Percentiles rank a stretch among this genome's conserved stretches.
Conservation (phyloP, 2,888 invertebrate genomes). For the Mellilla xanthometata region DNA sequence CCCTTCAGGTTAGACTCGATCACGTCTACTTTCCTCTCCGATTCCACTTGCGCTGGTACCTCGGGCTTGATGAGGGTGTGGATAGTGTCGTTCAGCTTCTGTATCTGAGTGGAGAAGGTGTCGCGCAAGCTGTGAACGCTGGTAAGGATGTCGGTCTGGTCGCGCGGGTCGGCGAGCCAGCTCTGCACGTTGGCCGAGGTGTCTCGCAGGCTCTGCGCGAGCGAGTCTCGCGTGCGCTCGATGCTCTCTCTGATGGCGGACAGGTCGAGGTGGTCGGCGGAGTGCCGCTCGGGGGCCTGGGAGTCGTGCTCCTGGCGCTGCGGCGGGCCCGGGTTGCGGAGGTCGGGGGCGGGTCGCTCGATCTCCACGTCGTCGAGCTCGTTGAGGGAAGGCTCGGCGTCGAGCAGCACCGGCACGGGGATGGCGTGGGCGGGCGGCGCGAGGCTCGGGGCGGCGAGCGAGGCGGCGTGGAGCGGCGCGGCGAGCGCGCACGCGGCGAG, state of each 20-base stretch:
- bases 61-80: conserved; percentile 35
- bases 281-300: conserved; percentile 59
- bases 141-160: conserved; percentile 51
- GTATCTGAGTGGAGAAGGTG: conserved; percentile 52
- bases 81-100: conserved; percentile 55
- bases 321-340: conserved; percentile 64
- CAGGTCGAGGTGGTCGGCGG: conserved; percentile 45
- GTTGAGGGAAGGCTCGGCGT: conserved; percentile 33
- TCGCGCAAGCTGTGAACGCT: conserved; percentile 53
- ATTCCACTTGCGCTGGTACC: conserved; percentile 22
- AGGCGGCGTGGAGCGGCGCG: too few relatives aligned
- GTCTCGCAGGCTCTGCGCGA: conserved; percentile 49
- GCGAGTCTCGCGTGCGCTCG: conserved; percentile 44
- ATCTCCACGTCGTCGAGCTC: conserved; percentile 42
- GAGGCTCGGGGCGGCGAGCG: too few relatives aligned
- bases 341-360: conserved; percentile 54
- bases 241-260: conserved; percentile 52
- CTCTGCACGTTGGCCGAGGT: conserved; percentile 55
- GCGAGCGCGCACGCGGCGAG: conserved; percentile 54
- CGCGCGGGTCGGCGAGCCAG: conserved; percentile 47
- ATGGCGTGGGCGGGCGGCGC: conserved; percentile 45
- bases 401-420: conserved; percentile 59
- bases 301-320: conserved; percentile 72
- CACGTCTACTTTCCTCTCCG: conserved; percentile 36
- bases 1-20: conserved; percentile 42